Percentiles rank a stretch among this genome's conserved stretches.
These are phyloP conservation scores for Megaptera novaeangliae DNA, from an alignment of 2,113 vertebrate genomes.

Conservation along the genomic window DNA sequence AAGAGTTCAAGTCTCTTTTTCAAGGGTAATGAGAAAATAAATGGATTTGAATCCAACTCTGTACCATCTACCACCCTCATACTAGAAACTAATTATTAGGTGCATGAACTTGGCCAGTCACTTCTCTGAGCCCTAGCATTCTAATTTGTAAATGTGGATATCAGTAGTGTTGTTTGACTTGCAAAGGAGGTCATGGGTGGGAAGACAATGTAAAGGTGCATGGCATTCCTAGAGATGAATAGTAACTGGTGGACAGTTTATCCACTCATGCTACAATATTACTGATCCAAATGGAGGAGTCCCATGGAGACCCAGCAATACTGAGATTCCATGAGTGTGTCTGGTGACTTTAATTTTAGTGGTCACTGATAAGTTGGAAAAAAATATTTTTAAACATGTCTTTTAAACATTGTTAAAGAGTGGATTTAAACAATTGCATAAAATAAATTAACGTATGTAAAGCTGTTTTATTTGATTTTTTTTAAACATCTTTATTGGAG, in stretches of 20 bases:
- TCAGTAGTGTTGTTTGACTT: neutral
- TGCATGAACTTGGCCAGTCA: neutral
- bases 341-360: neutral
- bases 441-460: constrained; percentile 69
- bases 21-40: neutral
- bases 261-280: neutral
- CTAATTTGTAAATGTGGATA: neutral
- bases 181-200: neutral
- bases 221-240: neutral
- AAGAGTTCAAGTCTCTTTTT: neutral
- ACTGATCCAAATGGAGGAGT: neutral
- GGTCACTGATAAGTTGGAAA: neutral
- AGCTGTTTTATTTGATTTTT: constrained; percentile 61
- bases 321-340: neutral
- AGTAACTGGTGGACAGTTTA: neutral
- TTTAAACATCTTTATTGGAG: neutral
- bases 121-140: neutral
- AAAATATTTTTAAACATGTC: neutral
- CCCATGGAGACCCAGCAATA: neutral
- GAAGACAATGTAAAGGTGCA: neutral
- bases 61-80: neutral
- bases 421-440: constrained; percentile 58
- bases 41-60: neutral
- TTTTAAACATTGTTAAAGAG: constrained; percentile 11
- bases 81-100: neutral